Conservation (phyloP, 2,888 invertebrate genomes). For the Athrips mouffetella region DNA sequence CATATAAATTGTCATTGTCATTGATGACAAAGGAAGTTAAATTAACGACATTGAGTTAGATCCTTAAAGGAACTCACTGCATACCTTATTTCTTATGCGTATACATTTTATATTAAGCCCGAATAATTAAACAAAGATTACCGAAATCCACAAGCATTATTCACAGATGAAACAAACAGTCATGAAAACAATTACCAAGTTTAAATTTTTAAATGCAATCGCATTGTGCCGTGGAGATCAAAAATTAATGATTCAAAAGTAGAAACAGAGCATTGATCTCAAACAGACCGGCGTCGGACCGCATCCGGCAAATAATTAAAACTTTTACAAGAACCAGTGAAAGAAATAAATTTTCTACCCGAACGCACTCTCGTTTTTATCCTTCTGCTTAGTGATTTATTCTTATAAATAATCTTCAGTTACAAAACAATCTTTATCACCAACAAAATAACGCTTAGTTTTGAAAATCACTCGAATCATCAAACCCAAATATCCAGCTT, state of each 20-base stretch:
- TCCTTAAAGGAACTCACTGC: too few species aligned
- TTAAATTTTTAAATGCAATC: slow-evolving; percentile 11
- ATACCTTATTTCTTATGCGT: too few species aligned
- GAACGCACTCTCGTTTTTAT: slow-evolving; percentile 67
- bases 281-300: slow-evolving; percentile 45
- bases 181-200: too few species aligned
- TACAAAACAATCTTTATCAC: slow-evolving; percentile 28
- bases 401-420: slow-evolving; percentile 38
- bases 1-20: too few species aligned
- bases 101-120: too few species aligned
- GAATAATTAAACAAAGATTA: too few species aligned
- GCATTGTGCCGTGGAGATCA: slow-evolving; percentile 25
- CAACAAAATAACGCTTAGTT: slow-evolving; percentile 28
- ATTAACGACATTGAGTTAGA: too few species aligned
- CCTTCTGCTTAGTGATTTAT: slow-evolving; percentile 59
- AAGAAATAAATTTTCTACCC: slow-evolving; percentile 67
- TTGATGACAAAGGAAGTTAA: too few species aligned
- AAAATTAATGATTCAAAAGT: slow-evolving; percentile 43
- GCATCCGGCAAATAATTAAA: slow-evolving; percentile 73
- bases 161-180: too few species aligned
- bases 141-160: too few species aligned
- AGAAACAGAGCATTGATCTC: slow-evolving; percentile 51
- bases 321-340: slow-evolving; percentile 64
- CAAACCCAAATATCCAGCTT: background rate
- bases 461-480: slow-evolving; percentile 16